These are phyloP conservation scores for Podarcis lilfordi DNA, from an alignment of 2,797 vertebrate genomes.

Conservation along the genomic window DNA sequence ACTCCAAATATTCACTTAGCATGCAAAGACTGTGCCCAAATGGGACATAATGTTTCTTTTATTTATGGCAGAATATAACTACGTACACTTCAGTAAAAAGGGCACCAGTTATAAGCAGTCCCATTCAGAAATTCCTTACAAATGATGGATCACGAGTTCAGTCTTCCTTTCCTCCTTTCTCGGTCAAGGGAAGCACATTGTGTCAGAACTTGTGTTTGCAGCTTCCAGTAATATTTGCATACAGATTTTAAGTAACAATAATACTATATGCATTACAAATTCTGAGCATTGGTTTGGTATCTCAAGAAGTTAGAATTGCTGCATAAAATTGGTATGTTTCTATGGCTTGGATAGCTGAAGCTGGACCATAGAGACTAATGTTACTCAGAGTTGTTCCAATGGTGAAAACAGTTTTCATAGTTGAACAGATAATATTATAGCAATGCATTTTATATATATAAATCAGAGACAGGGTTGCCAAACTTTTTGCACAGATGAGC, in stretches of 20 bases:
- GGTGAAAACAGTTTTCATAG: background rate
- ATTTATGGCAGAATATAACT: constrained; percentile 41
- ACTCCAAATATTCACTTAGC: constrained; percentile 48
- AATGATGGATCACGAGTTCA: constrained; percentile 48
- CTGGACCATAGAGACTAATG: constrained; percentile 21
- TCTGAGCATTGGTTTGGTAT: constrained; percentile 1
- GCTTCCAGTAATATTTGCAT: constrained; percentile 60
- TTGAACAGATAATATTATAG: background rate
- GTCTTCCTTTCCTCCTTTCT: constrained; percentile 12
- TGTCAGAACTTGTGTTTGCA: constrained; percentile 53
- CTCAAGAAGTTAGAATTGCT: constrained; percentile 50
- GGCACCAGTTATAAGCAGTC: background rate
- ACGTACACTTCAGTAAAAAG: constrained; percentile 27
- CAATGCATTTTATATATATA: background rate
- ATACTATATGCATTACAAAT: constrained; percentile 48
- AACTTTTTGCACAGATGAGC: too few relatives aligned
- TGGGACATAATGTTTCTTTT: constrained; percentile 51
- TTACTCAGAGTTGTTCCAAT: background rate
- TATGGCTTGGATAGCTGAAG: constrained; percentile 28
- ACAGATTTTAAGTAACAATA: constrained; percentile 50
- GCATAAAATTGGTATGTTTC: constrained; percentile 52
- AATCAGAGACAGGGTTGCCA: too few relatives aligned
- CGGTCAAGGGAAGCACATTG: constrained; percentile 49
- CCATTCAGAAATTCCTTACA: constrained; percentile 42
- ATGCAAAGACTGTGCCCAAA: constrained; percentile 34